Conservation (phyloP, 2,888 invertebrate species). For the Drosophila buzzatii region DNA sequence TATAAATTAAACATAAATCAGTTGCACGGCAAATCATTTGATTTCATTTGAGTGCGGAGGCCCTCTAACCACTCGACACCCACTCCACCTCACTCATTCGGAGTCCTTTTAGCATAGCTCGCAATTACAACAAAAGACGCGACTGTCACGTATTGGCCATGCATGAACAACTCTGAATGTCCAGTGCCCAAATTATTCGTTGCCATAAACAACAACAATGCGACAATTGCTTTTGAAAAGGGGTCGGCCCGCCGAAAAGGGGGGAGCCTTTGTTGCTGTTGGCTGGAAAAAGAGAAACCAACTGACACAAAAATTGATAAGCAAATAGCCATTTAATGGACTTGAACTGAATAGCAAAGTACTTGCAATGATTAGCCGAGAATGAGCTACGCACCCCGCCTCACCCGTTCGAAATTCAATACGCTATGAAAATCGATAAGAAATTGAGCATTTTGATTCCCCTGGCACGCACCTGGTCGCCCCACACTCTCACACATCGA, state of each 20-base stretch:
- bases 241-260: background rate
- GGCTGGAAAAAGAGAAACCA: constrained; percentile 15
- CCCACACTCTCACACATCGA: constrained; percentile 19
- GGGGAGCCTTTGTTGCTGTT: background rate
- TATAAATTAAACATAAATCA: constrained; percentile 79
- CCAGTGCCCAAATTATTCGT: constrained; percentile 45
- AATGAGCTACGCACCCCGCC: constrained; percentile 30
- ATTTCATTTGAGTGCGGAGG: constrained; percentile 65
- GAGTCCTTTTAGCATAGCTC: background rate
- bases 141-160: constrained; percentile 58
- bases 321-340: constrained; percentile 76
- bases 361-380: constrained; percentile 67
- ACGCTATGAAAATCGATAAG: constrained; percentile 58
- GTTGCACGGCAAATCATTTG: constrained; percentile 76
- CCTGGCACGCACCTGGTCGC: constrained; percentile 43
- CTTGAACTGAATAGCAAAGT: constrained; percentile 63
- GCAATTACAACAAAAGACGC: constrained; percentile 59
- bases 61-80: constrained; percentile 22
- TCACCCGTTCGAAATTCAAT: too few relatives aligned
- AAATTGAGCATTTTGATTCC: constrained; percentile 39
- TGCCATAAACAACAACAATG: constrained; percentile 57
- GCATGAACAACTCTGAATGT: constrained; percentile 53
- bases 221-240: constrained; percentile 50
- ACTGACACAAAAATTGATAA: constrained; percentile 68
- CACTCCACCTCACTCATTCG: background rate